Base-by-base conservation (phyloP, 2,888 invertebrate genomes). In the Charanyca ferruginea region DNA sequence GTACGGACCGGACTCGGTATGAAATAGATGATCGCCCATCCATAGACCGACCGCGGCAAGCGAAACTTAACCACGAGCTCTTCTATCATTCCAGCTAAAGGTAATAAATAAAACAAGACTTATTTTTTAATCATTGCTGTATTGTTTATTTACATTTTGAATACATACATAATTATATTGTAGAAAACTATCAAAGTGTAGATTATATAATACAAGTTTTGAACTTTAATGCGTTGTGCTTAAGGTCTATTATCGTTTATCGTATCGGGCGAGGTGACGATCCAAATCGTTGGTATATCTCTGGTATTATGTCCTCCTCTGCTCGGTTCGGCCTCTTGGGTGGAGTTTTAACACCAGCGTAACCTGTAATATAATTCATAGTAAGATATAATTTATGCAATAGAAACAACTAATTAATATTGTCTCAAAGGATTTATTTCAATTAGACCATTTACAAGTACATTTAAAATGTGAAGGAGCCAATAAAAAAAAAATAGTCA, bases 241-340 rank as follows among this genome's bases (percentile, higher is more conserved):
- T 61, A 64, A 23, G 45, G 20, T 13, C 5, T 25, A 23, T 63
- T 63, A 41, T 73, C 25, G 52, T 28, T 66, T 72, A 73, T 71
- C 68, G 70, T 65, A 61, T 66, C 16, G 70, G 75, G 55, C 52
- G 62, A 18, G 63, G 71, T 16, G 80, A 60, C 1, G 77, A 71
- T 18, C 86, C 87, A 68, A 86, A 84, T 28, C 89, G 78, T 25
- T 77, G 79, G 77, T 81, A 87, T 53, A 88, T 82, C 0, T 84
- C 73, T 0, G 89, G 88, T 4, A 89, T 83, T 9, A 55, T 51
- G 64, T 84, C 83, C 7, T 77, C 73, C 16, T 76, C 79, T 44
- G 23, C 45, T 59, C 18, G 18, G 49, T 25, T n/a, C 44, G 62
- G 41, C 73, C 69, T 22, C 60, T 35, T 63, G 23, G 70, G 45